These are phyloP conservation scores for Eubasilissa splendida DNA, from an alignment of 2,888 invertebrate species.

Conservation along the genomic window DNA sequence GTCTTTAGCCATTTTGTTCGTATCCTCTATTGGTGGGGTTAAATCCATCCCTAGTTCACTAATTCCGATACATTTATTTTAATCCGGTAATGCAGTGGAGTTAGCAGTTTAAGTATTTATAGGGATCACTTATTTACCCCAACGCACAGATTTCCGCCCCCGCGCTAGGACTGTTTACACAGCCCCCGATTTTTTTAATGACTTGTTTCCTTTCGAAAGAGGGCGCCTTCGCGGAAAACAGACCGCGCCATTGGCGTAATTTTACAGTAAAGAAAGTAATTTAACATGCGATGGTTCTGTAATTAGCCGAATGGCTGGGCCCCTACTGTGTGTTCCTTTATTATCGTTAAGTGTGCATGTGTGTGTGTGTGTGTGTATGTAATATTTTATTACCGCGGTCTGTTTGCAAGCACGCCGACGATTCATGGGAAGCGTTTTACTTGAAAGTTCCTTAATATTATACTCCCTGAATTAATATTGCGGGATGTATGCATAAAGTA, in stretches of 20 bases:
- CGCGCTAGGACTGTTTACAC: too few species aligned
- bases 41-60: too few species aligned
- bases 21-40: too few species aligned
- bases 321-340: conserved; percentile 28
- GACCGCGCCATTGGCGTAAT: conserved; percentile 43
- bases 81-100: too few species aligned
- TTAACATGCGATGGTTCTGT: conserved; percentile 50
- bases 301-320: conserved; percentile 43
- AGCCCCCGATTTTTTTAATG: too few species aligned
- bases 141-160: too few species aligned
- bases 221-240: conserved; percentile 24
- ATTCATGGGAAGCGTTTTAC: conserved; percentile 24
- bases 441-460: conserved; percentile 37
- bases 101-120: too few species aligned
- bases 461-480: conserved; percentile 21
- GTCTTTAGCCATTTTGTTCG: too few species aligned
- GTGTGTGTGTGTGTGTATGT: conserved; percentile 22
- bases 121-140: too few species aligned
- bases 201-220: not conserved
- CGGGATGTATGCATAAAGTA: not conserved
- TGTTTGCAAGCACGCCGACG: conserved; percentile 38
- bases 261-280: conserved; percentile 38
- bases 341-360: conserved; percentile 24
- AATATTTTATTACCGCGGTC: conserved; percentile 46
- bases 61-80: too few species aligned